These are phyloP conservation scores for Geophilus truncorum DNA, from an alignment of 2,888 invertebrate species.

Conservation along the genomic window DNA sequence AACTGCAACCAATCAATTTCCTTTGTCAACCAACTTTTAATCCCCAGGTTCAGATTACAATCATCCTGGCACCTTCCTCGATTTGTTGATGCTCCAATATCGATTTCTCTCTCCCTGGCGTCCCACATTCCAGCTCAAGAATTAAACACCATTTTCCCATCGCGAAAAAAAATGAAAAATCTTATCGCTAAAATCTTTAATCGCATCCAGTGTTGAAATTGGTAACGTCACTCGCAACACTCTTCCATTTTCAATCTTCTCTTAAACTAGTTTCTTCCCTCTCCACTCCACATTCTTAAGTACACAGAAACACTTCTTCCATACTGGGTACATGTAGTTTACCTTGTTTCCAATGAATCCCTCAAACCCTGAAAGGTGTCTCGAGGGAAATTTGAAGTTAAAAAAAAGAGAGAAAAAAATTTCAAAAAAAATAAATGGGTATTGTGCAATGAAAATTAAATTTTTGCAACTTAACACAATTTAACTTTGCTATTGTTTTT, in stretches of 20 bases:
- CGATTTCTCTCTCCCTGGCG: too few relatives aligned
- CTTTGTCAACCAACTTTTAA: neutral
- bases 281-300: neutral
- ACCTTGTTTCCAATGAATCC: neutral
- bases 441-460: neutral
- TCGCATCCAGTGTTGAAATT: neutral
- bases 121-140: neutral
- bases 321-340: neutral
- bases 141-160: neutral
- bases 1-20: neutral
- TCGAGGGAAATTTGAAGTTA: neutral
- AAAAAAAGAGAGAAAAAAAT: neutral
- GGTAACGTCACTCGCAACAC: neutral
- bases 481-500: too few relatives aligned
- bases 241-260: neutral
- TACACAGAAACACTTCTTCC: neutral
- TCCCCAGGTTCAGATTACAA: neutral
- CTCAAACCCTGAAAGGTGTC: neutral
- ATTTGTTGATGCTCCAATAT: neutral
- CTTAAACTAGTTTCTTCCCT: neutral
- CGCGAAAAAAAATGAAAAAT: neutral
- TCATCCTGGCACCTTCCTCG: neutral
- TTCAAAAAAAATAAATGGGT: neutral
- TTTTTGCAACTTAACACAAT: too few relatives aligned
- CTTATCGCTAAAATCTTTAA: neutral